Conservation (phyloP, 2,888 invertebrate species). For the Linyphia triangularis region DNA sequence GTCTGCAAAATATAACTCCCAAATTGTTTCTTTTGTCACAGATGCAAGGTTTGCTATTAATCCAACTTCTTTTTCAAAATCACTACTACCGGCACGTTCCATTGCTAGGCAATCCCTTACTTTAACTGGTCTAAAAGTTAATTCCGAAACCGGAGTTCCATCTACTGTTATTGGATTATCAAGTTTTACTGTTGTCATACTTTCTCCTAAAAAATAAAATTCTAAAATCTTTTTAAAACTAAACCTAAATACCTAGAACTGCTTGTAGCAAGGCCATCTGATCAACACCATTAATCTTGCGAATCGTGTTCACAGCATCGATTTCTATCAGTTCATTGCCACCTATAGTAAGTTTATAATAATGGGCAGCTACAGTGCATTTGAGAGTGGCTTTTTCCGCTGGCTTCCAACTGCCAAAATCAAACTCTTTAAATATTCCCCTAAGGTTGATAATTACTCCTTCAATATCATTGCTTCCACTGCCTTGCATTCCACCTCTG, state of each 20-base stretch:
- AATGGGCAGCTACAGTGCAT: not conserved
- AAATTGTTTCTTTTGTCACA: not conserved
- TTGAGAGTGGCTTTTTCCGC: not conserved
- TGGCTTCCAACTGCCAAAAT: not conserved
- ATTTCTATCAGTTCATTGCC: not conserved
- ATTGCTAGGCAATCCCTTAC: not conserved
- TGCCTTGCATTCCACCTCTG: not conserved
- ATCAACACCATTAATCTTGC: slow-evolving; percentile 12
- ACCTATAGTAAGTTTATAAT: not conserved
- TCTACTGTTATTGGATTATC: not conserved
- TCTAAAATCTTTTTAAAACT: not conserved
- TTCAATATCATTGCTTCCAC: not conserved
- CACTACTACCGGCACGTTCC: not conserved
- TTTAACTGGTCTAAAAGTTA: not conserved
- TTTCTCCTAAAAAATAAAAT: too few relatives aligned
- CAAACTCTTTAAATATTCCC: not conserved
- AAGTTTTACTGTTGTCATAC: not conserved
- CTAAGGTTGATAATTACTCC: not conserved
- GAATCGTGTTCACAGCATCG: not conserved
- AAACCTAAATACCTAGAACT: not conserved
- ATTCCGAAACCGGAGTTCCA: not conserved
- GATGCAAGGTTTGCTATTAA: not conserved
- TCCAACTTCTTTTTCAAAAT: not conserved
- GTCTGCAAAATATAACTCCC: not conserved
- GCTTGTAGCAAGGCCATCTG: not conserved